phyloP scores from a whole-genome alignment of 2,888 invertebrate species.

The Idaea aversata region DNA sequence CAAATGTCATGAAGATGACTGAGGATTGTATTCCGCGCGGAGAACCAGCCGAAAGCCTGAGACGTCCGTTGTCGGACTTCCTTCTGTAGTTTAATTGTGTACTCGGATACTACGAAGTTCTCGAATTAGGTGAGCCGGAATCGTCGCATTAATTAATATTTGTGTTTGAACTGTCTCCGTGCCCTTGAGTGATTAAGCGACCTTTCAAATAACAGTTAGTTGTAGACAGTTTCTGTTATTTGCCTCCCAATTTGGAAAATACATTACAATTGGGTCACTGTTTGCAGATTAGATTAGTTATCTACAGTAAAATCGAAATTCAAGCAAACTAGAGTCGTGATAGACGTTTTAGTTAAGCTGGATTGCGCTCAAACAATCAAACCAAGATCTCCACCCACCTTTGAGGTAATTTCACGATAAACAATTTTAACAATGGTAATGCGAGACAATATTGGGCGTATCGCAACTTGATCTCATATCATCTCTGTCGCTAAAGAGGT shows the following conservation, averaged over 20 bases:
- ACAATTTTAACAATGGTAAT: constrained; percentile 62
- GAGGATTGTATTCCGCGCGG: constrained; percentile 21
- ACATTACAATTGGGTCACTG: constrained; percentile 35
- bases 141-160: constrained; percentile 76
- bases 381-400: constrained; percentile 15
- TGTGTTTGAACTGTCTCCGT: constrained; percentile 73
- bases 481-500: constrained; percentile 60
- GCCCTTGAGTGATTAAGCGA: constrained; percentile 74
- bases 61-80: constrained; percentile 44
- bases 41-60: constrained; percentile 20
- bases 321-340: constrained; percentile 11
- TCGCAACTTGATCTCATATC: constrained; percentile 70
- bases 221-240: constrained; percentile 64
- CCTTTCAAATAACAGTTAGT: constrained; percentile 70
- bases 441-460: constrained; percentile 69
- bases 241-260: constrained; percentile 51
- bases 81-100: constrained; percentile 72
- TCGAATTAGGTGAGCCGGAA: constrained; percentile 73
- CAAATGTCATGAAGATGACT: not conserved
- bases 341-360: constrained; percentile 3
- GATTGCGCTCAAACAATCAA: constrained; percentile 9
- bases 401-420: constrained; percentile 48
- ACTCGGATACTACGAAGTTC: constrained; percentile 73
- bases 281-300: constrained; percentile 37
- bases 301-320: constrained; percentile 14